These are phyloP conservation scores for Cavia porcellus DNA, from an alignment of 2,113 vertebrate genomes.

Conservation along the genomic window DNA sequence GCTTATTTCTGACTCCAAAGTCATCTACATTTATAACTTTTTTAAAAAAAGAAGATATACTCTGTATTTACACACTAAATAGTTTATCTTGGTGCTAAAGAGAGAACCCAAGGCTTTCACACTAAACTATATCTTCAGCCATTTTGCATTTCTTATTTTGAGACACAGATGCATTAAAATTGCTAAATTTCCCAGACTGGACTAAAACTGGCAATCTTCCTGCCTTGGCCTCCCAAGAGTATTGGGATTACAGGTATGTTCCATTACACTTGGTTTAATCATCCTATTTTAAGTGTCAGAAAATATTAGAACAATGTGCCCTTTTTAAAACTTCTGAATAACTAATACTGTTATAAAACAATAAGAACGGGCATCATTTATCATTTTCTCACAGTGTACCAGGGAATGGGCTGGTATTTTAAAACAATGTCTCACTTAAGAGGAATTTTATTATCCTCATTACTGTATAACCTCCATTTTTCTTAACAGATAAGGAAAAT, in stretches of 20 bases:
- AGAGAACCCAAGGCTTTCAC: neutral
- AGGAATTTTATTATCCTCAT: neutral
- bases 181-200: neutral
- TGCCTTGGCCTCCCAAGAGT: neutral
- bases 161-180: neutral
- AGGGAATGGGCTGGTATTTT: neutral
- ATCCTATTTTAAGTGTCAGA: slow-evolving; percentile 44
- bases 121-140: neutral
- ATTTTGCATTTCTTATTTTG: neutral
- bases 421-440: slow-evolving; percentile 15
- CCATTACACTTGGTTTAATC: neutral
- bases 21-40: neutral
- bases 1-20: neutral
- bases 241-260: neutral
- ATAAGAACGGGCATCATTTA: neutral
- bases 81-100: neutral
- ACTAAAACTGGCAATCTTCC: neutral
- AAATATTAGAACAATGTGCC: neutral
- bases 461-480: neutral
- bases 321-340: neutral
- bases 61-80: neutral
- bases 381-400: neutral
- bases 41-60: neutral
- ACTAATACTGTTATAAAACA: neutral
- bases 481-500: neutral